Evolutionary conservation across 2,113 vertebrate genomes (phyloP).

Genomic region (Lagopus muta): DNA sequence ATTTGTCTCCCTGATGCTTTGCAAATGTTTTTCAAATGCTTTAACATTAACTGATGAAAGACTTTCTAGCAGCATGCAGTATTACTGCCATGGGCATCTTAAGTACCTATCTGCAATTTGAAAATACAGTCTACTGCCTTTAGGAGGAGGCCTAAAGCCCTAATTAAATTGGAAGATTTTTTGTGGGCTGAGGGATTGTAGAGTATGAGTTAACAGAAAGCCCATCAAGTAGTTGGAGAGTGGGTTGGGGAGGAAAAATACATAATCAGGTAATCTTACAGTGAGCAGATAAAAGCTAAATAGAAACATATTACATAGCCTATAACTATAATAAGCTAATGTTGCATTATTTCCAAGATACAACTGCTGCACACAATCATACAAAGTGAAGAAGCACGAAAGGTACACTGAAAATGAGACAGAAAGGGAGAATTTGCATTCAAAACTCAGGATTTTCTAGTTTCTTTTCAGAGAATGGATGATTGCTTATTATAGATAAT

Average conservation of each 20-base stretch:
- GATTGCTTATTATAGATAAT: slow-evolving; percentile 15
- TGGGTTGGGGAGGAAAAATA: not conserved
- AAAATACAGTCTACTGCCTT: slow-evolving; percentile 38
- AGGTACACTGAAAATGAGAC: not conserved
- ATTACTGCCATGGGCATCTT: not conserved
- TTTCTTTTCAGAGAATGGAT: not conserved
- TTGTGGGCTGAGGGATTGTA: slow-evolving; percentile 8
- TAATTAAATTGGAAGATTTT: not conserved
- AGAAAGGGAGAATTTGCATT: not conserved
- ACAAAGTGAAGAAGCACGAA: not conserved
- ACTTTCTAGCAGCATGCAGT: not conserved
- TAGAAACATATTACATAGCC: slow-evolving; percentile 40
- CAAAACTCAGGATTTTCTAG: not conserved
- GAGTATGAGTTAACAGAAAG: slow-evolving; percentile 24
- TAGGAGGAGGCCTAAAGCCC: not conserved
- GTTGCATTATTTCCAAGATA: slow-evolving; percentile 3
- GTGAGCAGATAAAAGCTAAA: slow-evolving; percentile 53
- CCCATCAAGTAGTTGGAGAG: not conserved
- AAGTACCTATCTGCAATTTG: not conserved
- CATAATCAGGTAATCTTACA: slow-evolving; percentile 45
- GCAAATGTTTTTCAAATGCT: slow-evolving; percentile 26
- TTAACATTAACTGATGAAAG: slow-evolving; percentile 51
- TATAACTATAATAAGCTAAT: slow-evolving; percentile 24
- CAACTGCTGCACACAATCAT: slow-evolving; percentile 17
- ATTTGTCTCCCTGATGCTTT: slow-evolving; percentile 21